A percentile compares a stretch with the other conserved stretches of the same genome.
Conservation (phyloP, 2,797 vertebrate species). For the Takifugu ocellatus region DNA sequence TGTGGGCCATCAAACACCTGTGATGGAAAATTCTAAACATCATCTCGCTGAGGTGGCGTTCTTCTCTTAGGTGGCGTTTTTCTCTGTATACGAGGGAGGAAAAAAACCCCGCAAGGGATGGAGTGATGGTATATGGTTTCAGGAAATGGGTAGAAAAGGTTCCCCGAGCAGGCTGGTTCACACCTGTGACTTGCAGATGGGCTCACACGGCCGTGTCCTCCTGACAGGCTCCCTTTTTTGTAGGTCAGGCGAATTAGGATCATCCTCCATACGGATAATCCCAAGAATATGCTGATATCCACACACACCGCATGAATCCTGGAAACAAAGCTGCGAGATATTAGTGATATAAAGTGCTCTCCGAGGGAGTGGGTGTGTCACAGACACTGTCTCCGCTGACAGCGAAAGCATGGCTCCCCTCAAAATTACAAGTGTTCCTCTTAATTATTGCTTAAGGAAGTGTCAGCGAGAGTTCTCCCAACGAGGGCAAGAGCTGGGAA, state of each 20-base stretch:
- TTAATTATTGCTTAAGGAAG: slow-evolving; percentile 54
- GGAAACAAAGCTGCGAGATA: slow-evolving; percentile 57
- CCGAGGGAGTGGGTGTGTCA: background rate
- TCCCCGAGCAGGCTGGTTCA: slow-evolving; percentile 23
- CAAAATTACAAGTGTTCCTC: slow-evolving; percentile 52
- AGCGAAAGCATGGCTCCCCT: slow-evolving; percentile 33
- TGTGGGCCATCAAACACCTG: slow-evolving; percentile 67
- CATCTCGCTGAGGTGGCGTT: background rate
- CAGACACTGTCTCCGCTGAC: slow-evolving; percentile 34
- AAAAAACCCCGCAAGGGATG: background rate
- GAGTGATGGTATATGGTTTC: slow-evolving; percentile 5
- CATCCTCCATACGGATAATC: slow-evolving; percentile 53
- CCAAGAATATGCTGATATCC: slow-evolving; percentile 58
- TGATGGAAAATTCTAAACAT: slow-evolving; percentile 49
- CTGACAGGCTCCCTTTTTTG: slow-evolving; percentile 40
- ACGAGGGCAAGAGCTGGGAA: slow-evolving; percentile 23
- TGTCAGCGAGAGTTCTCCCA: slow-evolving; percentile 17
- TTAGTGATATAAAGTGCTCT: slow-evolving; percentile 40
- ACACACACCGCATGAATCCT: slow-evolving; percentile 48
- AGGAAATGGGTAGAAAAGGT: slow-evolving; percentile 30
- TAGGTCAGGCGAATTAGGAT: slow-evolving; percentile 63
- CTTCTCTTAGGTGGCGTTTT: background rate
- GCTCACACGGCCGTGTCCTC: slow-evolving; percentile 34
- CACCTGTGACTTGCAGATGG: slow-evolving; percentile 49
- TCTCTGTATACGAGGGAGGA: background rate